Percentiles rank a stretch among this genome's conserved stretches.
phyloP scores from a whole-genome alignment of 2,888 invertebrate genomes.

The Drosophila falleni region DNA sequence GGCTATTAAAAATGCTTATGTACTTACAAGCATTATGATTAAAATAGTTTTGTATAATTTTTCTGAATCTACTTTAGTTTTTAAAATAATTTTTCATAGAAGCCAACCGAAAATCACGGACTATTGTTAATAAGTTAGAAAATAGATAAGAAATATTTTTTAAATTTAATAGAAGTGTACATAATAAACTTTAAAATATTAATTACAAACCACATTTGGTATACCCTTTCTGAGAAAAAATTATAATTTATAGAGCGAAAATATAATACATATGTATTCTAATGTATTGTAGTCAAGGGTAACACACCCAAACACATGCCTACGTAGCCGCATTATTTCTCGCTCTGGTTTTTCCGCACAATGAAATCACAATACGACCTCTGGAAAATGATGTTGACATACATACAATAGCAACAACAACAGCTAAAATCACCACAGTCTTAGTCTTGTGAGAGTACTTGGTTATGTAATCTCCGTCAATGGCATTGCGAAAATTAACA shows the following conservation, averaged over 20 bases:
- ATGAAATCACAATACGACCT: slow-evolving; percentile 36
- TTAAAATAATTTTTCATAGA: too few relatives aligned
- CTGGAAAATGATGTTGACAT: slow-evolving; percentile 33
- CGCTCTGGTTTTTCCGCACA: slow-evolving; percentile 15
- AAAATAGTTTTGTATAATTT: too few relatives aligned
- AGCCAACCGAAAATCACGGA: too few relatives aligned
- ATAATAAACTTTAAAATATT: too few relatives aligned
- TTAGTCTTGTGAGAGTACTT: slow-evolving; percentile 43
- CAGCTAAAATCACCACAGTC: slow-evolving; percentile 21
- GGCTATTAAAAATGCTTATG: too few relatives aligned
- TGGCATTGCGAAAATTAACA: slow-evolving; percentile 55
- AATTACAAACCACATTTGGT: background rate
- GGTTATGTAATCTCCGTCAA: slow-evolving; percentile 51
- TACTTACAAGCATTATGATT: too few relatives aligned
- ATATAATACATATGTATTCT: background rate
- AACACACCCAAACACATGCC: background rate
- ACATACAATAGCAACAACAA: slow-evolving; percentile 25
- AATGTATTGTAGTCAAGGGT: background rate
- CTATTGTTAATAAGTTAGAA: too few relatives aligned
- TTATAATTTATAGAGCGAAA: background rate
- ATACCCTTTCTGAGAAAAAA: background rate
- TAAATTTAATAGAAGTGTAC: too few relatives aligned
- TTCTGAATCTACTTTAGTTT: too few relatives aligned
- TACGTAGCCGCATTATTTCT: slow-evolving; percentile 7
- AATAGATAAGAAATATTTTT: too few relatives aligned